Base-by-base conservation (phyloP, 2,888 invertebrate species). In the Baccha elongata region DNA sequence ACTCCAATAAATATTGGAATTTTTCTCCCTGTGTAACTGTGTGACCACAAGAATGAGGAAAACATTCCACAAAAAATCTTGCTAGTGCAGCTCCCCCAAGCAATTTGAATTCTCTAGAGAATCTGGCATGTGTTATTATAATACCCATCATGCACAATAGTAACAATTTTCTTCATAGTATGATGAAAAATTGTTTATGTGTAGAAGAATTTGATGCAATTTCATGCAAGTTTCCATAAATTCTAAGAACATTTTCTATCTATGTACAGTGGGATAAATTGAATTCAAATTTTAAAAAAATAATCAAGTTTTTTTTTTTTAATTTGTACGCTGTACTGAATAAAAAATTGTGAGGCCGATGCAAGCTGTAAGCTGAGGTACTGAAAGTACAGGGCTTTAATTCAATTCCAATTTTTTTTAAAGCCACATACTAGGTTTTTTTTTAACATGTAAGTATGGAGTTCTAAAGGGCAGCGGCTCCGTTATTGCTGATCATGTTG, bases 1-100 rank as follows among this genome's bases (percentile, higher is more conserved):
- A 75, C 69, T 81, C 80, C 75, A 81, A 81, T 81, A 75, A 81
- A 81, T 81, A 75, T 71, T 42, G 69, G 69, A 74, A 81, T 75
- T 65, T 69, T 69, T 75, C 62, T 60, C 65, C 58, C 50, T 65
- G 11, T 15, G 17, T 23, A 73, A 64, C 32, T 26, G 19, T 69
- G 50, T 46, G 46, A 10, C 42, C 35, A 8, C 26, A 48, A 65
- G 69, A 81, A 75, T 81, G 75, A 71, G 80, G 80, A 81, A 60
- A 80, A 71, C 46, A 81, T 75, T 65, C 69, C 69, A 29, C 17
- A 55, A 60, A 60, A 40, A 44, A 60, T 44, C 29, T n/a, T n/a
- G 29, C 60, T 29, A 44, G 44, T 19, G 44, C 17, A 44, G 42
- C 44, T 60, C 60, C 60, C 60, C 13, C 44, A 32, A 60, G 60